Evolutionary conservation across 2,888 invertebrate species (phyloP), one percentile per base, ranked within the genome.

Genomic region (Limulus polyphemus): DNA sequence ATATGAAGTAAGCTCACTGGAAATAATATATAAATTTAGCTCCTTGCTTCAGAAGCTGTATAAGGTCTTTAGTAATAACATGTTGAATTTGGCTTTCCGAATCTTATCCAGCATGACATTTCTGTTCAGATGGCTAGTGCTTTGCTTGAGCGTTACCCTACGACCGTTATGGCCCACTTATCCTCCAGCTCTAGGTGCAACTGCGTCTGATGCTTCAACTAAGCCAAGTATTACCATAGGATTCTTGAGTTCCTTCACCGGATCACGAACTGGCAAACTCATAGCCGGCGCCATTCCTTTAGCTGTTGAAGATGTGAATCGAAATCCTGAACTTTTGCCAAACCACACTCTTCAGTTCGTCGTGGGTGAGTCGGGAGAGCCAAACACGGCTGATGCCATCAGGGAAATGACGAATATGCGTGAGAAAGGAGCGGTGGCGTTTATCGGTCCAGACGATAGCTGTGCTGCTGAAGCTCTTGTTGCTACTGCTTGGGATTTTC

Each of bases 381-480:
- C 67, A 0, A 67, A 69, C 54, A 65, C 63, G 11, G 57, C 65
- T 10, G 17, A 55, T 14, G 66, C 69, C 14, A 70, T 72, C 32
- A 59, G 62, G n/a, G 65, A 71, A 46, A 74, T 77, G 69, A 76
- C 76, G 2, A 68, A 73, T 49, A 73, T 74, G 69, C 75, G 75
- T 74, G 70, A 72, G 47, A 62, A 73, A 32, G 88, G 88, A 3
- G 76, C 75, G 5, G 68, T 74, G 9, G 78, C 75, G 0, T 78
- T 77, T 70, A 75, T 79, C 54, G 78, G 78, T 4, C 74, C 77
- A 0, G 78, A 78, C 66, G 74, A 76, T 56, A 74, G 72, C 49
- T 79, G 78, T 68, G 74, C 72, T 56, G 72, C 74, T 0, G 78
- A 78, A 62, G 78, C 78, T 5, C 69, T 75, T 49, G 73, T 79